Evolutionary conservation across 2,113 vertebrate species (phyloP).

Genomic region (Nycticryphes semicollaris): DNA sequence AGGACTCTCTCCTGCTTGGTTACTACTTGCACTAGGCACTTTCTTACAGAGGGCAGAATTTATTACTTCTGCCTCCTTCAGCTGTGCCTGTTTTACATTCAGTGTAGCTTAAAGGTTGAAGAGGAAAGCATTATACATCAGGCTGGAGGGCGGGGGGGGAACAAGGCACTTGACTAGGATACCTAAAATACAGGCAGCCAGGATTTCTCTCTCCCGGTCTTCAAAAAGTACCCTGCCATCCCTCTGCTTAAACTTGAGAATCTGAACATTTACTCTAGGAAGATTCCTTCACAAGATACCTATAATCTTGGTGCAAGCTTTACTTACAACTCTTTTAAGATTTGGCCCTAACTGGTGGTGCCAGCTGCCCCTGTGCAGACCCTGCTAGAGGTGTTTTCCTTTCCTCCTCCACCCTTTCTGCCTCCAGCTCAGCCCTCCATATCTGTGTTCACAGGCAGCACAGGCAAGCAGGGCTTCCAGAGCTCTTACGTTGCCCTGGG

Average conservation of each 20-base stretch:
- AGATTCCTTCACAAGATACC: not conserved
- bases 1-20: not conserved
- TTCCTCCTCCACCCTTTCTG: not conserved
- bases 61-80: not conserved
- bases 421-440: not conserved
- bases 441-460: fast-evolving
- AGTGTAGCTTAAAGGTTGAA: not conserved
- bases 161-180: not conserved
- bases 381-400: not conserved
- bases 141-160: not conserved
- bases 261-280: not conserved
- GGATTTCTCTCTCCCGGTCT: not conserved
- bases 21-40: not conserved
- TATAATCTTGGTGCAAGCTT: not conserved
- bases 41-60: not conserved
- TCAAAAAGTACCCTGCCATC: not conserved
- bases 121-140: not conserved
- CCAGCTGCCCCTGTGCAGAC: not conserved
- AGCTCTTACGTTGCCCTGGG: not conserved
- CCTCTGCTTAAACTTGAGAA: not conserved
- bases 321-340: not conserved
- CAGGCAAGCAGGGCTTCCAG: not conserved
- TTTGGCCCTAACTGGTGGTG: not conserved
- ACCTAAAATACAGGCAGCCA: not conserved
- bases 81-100: not conserved